phyloP scores from a whole-genome alignment of 2,113 vertebrate genomes.

The Caretta caretta region DNA sequence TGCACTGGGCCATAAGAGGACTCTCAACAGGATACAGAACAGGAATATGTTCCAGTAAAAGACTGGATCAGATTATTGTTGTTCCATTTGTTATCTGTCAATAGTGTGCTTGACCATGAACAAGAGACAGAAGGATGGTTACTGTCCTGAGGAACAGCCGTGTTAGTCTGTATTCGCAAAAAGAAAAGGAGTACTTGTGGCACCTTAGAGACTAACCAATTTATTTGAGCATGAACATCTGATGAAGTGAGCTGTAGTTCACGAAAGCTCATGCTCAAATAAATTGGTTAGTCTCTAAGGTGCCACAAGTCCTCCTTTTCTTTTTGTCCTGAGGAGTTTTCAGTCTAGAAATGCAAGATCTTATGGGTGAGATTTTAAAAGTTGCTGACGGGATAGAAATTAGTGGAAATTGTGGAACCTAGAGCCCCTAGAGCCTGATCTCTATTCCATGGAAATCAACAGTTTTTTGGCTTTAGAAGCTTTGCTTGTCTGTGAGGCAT shows the following conservation, averaged over 20 bases:
- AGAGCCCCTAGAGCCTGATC: not conserved
- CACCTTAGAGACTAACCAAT: too few species aligned
- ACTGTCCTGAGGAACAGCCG: not conserved
- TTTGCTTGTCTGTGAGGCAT: constrained; percentile 44
- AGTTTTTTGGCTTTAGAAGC: constrained; percentile 52
- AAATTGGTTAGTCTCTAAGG: too few species aligned
- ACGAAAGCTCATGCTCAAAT: too few species aligned
- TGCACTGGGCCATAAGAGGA: not conserved
- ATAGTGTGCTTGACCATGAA: not conserved
- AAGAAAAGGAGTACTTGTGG: too few species aligned
- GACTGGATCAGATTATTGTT: not conserved
- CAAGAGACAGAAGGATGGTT: not conserved
- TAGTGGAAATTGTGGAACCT: not conserved
- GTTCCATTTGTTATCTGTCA: not conserved
- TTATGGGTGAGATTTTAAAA: not conserved
- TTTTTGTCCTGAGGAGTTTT: not conserved
- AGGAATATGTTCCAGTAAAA: not conserved
- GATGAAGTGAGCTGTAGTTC: too few species aligned
- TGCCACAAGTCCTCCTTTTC: too few species aligned
- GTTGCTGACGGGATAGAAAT: not conserved
- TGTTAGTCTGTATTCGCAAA: too few species aligned
- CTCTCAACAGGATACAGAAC: not conserved
- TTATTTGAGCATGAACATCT: too few species aligned
- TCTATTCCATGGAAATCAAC: not conserved
- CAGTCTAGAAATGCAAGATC: not conserved